Percentiles rank a stretch among this genome's conserved stretches.
Evolutionary conservation across 2,113 vertebrate genomes (phyloP).

Genomic region (Australoheros scitulus): DNA sequence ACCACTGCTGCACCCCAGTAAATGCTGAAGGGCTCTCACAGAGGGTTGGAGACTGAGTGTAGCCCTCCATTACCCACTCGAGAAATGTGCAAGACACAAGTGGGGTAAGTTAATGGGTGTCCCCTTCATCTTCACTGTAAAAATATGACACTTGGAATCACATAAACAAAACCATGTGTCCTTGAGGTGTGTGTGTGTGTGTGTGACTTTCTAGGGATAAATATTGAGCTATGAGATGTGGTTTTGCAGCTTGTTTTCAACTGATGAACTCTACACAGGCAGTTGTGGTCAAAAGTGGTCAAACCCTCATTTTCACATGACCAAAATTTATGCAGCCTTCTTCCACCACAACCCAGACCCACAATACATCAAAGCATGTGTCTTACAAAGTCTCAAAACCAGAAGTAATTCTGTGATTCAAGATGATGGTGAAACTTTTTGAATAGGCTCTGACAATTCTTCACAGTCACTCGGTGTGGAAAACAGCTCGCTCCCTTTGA

Average conservation of each 20-base stretch:
- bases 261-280: no score
- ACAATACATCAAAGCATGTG: background rate
- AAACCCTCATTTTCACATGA: background rate
- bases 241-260: no score
- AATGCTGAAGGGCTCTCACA: conserved; percentile 2
- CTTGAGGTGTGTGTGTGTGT: background rate
- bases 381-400: background rate
- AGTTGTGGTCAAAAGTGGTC: no score
- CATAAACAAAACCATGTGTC: background rate
- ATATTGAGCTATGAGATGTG: no score
- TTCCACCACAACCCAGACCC: background rate
- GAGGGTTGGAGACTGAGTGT: background rate
- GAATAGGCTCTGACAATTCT: background rate
- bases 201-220: no score
- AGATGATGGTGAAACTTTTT: background rate
- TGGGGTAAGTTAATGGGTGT: background rate
- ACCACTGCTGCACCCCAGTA: conserved; percentile 1
- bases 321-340: background rate
- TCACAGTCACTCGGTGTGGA: background rate
- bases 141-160: background rate
- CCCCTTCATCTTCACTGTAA: background rate
- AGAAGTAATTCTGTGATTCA: background rate
- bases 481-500: background rate
- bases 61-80: conserved; percentile 13
- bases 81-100: background rate